These are phyloP conservation scores for Sporophila hypoxantha DNA, from an alignment of 2,113 vertebrate species.

Conservation along the genomic window DNA sequence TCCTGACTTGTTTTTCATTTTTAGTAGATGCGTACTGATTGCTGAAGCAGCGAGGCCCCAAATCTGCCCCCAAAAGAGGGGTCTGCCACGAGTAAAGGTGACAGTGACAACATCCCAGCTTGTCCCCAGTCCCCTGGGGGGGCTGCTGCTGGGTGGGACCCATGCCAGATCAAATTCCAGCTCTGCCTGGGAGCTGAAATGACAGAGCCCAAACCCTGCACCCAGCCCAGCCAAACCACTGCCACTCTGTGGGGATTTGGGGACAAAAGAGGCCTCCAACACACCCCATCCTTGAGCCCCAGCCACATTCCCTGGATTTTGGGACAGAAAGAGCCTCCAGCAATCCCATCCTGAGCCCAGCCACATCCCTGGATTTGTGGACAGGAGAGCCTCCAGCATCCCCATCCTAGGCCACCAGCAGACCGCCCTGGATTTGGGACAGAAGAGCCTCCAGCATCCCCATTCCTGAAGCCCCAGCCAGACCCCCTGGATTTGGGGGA, in stretches of 20 bases:
- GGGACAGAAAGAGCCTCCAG: no score
- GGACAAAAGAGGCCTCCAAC: accelerated
- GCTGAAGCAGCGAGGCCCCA: accelerated
- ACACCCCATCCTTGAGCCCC: neutral
- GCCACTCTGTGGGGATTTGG: accelerated
- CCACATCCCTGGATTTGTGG: neutral
- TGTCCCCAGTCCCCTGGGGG: accelerated
- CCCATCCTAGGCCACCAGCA: accelerated
- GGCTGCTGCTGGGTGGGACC: neutral
- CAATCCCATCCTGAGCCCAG: no score
- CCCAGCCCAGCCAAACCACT: neutral
- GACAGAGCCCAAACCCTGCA: neutral
- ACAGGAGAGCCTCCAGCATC: accelerated
- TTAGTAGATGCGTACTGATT: neutral
- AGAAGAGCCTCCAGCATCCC: no score
- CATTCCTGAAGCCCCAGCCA: no score
- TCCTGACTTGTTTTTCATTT: neutral
- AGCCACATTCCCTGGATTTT: no score
- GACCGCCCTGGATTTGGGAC: neutral
- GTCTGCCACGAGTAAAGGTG: accelerated
- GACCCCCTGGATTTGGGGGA: no score
- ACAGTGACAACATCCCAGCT: neutral
- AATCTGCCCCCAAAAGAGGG: neutral
- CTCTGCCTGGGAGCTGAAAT: neutral
- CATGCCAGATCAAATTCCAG: accelerated